Evolutionary conservation across 1,140 invertebrate species (phyloP).

Genomic region (Hydropsyche tenuis): DNA sequence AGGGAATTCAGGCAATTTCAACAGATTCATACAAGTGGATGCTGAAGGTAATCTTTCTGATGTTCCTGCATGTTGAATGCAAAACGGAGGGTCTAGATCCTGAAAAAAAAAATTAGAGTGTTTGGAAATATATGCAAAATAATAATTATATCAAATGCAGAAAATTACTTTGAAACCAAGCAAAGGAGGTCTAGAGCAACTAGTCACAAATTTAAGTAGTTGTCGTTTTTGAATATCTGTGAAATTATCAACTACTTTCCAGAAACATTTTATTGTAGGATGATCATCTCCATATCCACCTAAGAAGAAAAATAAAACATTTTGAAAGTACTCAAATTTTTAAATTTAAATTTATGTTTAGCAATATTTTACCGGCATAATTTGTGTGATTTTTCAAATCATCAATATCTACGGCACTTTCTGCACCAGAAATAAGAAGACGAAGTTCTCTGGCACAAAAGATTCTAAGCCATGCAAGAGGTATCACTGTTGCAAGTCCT

Average conservation of each 20-base stretch:
- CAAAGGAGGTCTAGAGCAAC: constrained; percentile 95
- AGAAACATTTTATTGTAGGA: constrained; percentile 77
- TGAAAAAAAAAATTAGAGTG: constrained; percentile 53
- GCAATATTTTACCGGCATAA: constrained; percentile 69
- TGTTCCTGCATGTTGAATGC: constrained; percentile 89
- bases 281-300: constrained; percentile 85
- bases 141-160: constrained; percentile 26
- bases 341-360: neutral
- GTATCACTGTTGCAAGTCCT: constrained; percentile 87
- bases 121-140: constrained; percentile 19
- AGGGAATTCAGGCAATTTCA: constrained; percentile 92
- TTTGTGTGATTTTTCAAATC: constrained; percentile 87
- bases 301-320: constrained; percentile 51
- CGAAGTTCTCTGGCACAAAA: constrained; percentile 96
- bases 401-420: constrained; percentile 88
- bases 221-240: constrained; percentile 85
- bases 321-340: neutral
- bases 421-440: constrained; percentile 91
- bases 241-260: constrained; percentile 86
- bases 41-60: constrained; percentile 90
- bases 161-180: constrained; percentile 88
- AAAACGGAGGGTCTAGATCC: constrained; percentile 93
- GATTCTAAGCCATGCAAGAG: constrained; percentile 90
- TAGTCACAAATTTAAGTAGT: constrained; percentile 95
- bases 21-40: constrained; percentile 96